Percentiles rank a stretch among this genome's conserved stretches.
These are phyloP conservation scores for Apotomis betuletana DNA, from an alignment of 2,888 invertebrate genomes.

Conservation along the genomic window DNA sequence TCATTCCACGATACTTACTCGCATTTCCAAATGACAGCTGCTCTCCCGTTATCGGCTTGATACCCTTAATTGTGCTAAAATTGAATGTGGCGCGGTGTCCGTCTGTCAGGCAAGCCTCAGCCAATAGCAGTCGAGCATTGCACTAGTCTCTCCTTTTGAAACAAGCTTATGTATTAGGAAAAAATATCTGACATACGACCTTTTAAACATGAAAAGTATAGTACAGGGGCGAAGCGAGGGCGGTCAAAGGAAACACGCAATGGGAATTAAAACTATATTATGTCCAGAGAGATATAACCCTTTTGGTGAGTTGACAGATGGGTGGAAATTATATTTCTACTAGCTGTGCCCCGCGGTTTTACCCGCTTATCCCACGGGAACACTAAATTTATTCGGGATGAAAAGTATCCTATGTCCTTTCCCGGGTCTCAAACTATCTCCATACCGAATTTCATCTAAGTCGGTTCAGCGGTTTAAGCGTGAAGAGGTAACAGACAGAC, in stretches of 20 bases:
- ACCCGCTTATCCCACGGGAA: no score
- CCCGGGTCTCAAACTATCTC: no score
- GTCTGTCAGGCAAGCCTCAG: conserved; percentile 20
- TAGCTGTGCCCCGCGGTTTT: no score
- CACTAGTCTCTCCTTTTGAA: background rate
- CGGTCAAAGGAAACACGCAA: conserved; percentile 34
- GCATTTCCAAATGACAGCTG: conserved; percentile 25
- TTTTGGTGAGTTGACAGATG: conserved; percentile 5
- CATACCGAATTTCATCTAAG: no score
- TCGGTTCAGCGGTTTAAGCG: no score
- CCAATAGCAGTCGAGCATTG: conserved; percentile 22
- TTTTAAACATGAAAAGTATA: background rate
- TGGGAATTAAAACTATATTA: conserved; percentile 28
- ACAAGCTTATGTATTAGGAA: background rate
- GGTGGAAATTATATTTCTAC: background rate
- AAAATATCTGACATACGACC: background rate
- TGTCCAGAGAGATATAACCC: conserved; percentile 4
- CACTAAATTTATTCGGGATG: no score
- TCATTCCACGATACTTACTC: conserved; percentile 3
- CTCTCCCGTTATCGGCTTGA: conserved; percentile 27
- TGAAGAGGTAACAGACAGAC: no score
- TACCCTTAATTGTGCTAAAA: conserved; percentile 40
- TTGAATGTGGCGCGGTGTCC: conserved; percentile 29
- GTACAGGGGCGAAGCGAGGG: conserved; percentile 16
- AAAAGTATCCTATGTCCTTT: no score